Percentiles rank a stretch among this genome's conserved stretches.
Evolutionary conservation across 2,113 vertebrate genomes (phyloP).

Genomic region (Acinonyx jubatus): DNA sequence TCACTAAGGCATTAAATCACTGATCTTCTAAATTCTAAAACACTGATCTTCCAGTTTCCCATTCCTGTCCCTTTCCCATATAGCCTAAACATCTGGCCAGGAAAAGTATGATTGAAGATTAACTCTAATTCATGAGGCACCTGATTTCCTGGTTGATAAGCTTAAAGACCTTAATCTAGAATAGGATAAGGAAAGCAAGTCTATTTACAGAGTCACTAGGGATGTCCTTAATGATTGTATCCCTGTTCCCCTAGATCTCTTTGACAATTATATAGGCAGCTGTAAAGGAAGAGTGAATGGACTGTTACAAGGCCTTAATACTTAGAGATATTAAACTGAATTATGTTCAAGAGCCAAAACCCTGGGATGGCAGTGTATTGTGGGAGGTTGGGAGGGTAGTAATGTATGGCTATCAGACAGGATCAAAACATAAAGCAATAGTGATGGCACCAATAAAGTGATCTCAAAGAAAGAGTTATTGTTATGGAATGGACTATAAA

Average conservation of each 20-base stretch:
- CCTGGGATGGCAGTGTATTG: not conserved
- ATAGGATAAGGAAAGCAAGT: slow-evolving; percentile 38
- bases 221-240: slow-evolving; percentile 63
- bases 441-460: slow-evolving; percentile 68
- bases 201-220: slow-evolving; percentile 56
- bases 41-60: slow-evolving; percentile 5
- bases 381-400: slow-evolving; percentile 34
- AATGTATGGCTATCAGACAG: slow-evolving; percentile 56
- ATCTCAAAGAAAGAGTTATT: slow-evolving; percentile 66
- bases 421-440: slow-evolving; percentile 69
- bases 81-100: slow-evolving; percentile 13
- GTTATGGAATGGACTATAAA: slow-evolving; percentile 49
- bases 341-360: slow-evolving; percentile 60
- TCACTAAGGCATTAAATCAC: slow-evolving; percentile 42
- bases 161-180: slow-evolving; percentile 55
- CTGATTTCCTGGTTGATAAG: not conserved
- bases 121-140: slow-evolving; percentile 44
- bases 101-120: slow-evolving; percentile 31
- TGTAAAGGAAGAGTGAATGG: slow-evolving; percentile 69
- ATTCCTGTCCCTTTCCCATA: not conserved
- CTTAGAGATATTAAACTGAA: slow-evolving; percentile 68
- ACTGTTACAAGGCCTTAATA: slow-evolving; percentile 68
- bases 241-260: slow-evolving; percentile 57
- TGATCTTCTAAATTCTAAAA: slow-evolving; percentile 31
- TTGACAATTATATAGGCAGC: slow-evolving; percentile 77